phyloP scores from a whole-genome alignment of 2,113 vertebrate genomes.

The Thunnus thynnus region DNA sequence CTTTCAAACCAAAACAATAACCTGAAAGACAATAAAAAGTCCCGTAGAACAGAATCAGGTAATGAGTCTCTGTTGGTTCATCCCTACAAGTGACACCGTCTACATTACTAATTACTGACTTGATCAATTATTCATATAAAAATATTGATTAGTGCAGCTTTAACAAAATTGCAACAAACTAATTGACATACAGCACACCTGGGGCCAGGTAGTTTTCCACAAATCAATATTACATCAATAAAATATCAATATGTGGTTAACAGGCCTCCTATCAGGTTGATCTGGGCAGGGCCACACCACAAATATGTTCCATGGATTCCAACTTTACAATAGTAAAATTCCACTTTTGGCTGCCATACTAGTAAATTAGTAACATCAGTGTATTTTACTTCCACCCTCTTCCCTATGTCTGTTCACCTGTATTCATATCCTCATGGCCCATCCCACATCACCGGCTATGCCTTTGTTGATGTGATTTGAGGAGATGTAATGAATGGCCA shows the following conservation, averaged over 20 bases:
- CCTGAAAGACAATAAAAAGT: no score
- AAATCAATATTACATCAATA: neutral
- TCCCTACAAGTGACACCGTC: no score
- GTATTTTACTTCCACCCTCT: neutral
- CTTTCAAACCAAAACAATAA: no score
- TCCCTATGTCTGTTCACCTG: neutral
- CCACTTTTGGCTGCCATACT: neutral
- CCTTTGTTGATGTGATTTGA: neutral
- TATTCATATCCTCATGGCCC: neutral
- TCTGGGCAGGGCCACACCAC: neutral
- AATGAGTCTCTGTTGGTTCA: no score
- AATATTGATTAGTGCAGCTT: no score
- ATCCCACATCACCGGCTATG: neutral
- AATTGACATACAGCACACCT: no score
- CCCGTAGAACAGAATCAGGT: no score
- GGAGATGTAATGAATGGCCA: constrained; percentile 16
- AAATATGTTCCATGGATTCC: neutral
- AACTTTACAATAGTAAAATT: neutral
- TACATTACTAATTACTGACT: no score
- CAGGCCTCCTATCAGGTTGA: neutral
- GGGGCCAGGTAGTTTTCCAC: neutral
- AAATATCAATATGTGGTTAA: neutral
- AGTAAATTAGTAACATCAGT: no score
- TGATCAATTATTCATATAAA: no score
- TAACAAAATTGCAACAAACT: no score